These are phyloP conservation scores for Lutraria rhynchaena DNA, from an alignment of 1,140 invertebrate species.

Conservation along the genomic window DNA sequence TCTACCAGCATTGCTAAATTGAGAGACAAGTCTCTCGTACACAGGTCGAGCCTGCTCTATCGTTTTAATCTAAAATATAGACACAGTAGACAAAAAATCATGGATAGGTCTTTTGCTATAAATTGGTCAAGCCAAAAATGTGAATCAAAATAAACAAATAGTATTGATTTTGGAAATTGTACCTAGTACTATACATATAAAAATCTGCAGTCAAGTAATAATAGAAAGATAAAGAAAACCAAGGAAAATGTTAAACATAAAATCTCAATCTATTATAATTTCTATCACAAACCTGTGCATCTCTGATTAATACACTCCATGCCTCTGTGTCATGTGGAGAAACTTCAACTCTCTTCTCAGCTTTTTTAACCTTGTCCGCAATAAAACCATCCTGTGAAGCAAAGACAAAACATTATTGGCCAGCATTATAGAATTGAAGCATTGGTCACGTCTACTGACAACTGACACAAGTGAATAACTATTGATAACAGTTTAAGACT, in stretches of 20 bases:
- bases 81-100: too few species aligned
- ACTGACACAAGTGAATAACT: neutral
- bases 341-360: conserved; percentile 87
- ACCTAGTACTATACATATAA: too few species aligned
- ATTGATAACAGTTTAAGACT: neutral
- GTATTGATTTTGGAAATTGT: too few species aligned
- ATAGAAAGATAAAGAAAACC: too few species aligned
- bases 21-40: conserved; percentile 95
- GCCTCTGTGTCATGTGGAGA: conserved; percentile 97
- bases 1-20: conserved; percentile 97
- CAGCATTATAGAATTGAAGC: too few species aligned
- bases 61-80: conserved; percentile 87
- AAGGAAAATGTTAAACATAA: too few species aligned
- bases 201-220: too few species aligned
- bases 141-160: too few species aligned
- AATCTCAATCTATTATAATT: too few species aligned
- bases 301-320: conserved; percentile 96
- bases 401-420: neutral
- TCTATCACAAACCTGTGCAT: conserved; percentile 85
- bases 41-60: conserved; percentile 95
- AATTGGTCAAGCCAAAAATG: too few species aligned
- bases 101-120: too few species aligned
- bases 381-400: conserved; percentile 75
- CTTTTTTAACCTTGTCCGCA: conserved; percentile 82
- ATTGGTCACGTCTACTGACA: too few species aligned